phyloP scores from a whole-genome alignment of 1,140 invertebrate species.

The Platyscapa corneri region DNA sequence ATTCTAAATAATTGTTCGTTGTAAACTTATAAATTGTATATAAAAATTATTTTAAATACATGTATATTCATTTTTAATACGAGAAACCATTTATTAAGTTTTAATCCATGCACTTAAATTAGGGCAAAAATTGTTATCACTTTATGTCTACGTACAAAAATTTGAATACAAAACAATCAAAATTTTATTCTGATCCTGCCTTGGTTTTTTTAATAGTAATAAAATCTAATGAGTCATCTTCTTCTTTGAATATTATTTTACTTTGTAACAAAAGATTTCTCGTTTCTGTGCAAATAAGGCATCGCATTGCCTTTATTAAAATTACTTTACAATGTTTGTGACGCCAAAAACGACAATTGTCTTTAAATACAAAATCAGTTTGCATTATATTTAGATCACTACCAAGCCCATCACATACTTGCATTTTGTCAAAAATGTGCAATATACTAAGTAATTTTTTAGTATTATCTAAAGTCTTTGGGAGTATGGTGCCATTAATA shows the following conservation, averaged over 20 bases:
- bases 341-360: slow-evolving; percentile 44
- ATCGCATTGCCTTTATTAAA: slow-evolving; percentile 36
- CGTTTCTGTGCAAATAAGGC: slow-evolving; percentile 36
- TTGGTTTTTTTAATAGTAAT: neutral
- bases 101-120: neutral
- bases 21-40: slow-evolving; percentile 18
- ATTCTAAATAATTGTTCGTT: slow-evolving; percentile 10
- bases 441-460: slow-evolving; percentile 49
- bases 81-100: neutral
- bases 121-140: neutral
- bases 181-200: neutral
- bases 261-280: slow-evolving; percentile 27
- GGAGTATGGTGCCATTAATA: slow-evolving; percentile 40
- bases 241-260: neutral
- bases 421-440: slow-evolving; percentile 52
- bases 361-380: slow-evolving; percentile 43
- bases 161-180: neutral
- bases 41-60: neutral
- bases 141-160: slow-evolving; percentile 14
- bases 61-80: slow-evolving; percentile 10
- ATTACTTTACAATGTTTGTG: slow-evolving; percentile 50
- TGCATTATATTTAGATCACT: slow-evolving; percentile 35
- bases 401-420: slow-evolving; percentile 45
- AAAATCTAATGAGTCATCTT: neutral
- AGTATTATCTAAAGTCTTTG: slow-evolving; percentile 40